Conservation (phyloP, 2,888 invertebrate species). For the Ichneumoninae sp. region DNA sequence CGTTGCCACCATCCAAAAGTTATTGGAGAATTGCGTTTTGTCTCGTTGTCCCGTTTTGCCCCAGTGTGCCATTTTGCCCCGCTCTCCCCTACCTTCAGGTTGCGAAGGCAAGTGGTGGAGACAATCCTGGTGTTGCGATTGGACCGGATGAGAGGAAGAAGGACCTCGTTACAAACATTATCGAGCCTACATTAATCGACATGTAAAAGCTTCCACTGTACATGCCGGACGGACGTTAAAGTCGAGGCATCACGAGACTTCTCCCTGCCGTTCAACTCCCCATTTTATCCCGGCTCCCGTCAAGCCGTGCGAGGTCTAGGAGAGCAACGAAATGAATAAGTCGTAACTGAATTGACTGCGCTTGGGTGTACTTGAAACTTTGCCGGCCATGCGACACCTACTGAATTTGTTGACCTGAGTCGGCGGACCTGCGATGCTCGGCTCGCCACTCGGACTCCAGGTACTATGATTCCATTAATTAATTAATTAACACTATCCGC, state of each 20-base stretch:
- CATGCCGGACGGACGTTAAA: not conserved
- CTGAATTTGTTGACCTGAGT: not conserved
- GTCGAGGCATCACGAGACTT: constrained; percentile 2
- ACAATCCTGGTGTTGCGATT: not conserved
- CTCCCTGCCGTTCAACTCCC: not conserved
- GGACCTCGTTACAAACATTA: not conserved
- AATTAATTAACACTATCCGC: constrained; percentile 53
- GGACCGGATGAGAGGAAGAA: not conserved
- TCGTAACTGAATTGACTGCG: not conserved
- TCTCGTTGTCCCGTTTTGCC: no score
- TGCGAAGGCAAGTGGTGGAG: not conserved
- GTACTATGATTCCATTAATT: constrained; percentile 44
- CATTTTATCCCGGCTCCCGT: not conserved
- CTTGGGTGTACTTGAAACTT: not conserved
- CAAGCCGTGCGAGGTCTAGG: not conserved
- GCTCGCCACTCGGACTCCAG: not conserved
- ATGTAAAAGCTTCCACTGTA: not conserved
- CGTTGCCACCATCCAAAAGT: no score
- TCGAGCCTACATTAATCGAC: not conserved
- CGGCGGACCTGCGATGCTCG: not conserved
- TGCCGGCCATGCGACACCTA: not conserved
- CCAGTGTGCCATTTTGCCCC: no score
- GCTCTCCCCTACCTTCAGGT: not conserved
- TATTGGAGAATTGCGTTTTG: no score
- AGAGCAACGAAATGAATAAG: constrained; percentile 26